These are phyloP conservation scores for Rotaria macrura DNA, from an alignment of 2,888 invertebrate species.

Conservation along the genomic window DNA sequence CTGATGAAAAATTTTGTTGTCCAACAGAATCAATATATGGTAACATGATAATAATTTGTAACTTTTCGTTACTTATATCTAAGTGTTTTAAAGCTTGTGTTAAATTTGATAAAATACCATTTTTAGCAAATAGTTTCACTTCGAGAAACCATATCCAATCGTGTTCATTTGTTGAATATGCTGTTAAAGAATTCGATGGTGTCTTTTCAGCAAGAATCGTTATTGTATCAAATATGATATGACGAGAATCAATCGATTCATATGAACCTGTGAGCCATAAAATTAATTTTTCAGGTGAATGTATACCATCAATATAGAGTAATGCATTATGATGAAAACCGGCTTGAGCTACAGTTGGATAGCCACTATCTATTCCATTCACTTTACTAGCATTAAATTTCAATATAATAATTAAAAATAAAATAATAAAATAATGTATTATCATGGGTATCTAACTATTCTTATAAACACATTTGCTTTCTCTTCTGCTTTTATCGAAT, in stretches of 20 bases:
- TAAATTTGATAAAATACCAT: neutral
- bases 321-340: slow-evolving; percentile 16
- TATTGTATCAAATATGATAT: neutral
- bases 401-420: neutral
- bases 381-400: neutral
- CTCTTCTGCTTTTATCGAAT: no score
- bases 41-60: neutral
- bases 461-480: no score
- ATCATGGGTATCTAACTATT: no score
- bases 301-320: neutral
- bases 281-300: neutral
- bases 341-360: neutral
- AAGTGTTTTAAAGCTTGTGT: neutral
- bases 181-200: neutral
- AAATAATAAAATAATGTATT: no score
- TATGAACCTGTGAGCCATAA: neutral
- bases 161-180: slow-evolving; percentile 6
- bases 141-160: neutral
- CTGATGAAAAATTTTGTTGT: neutral
- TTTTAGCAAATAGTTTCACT: neutral
- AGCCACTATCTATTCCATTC: neutral
- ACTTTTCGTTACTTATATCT: neutral
- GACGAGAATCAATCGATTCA: neutral
- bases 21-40: neutral
- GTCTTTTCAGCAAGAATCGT: neutral